phyloP scores from a whole-genome alignment of 2,113 vertebrate species.

The Herpailurus yagouaroundi region DNA sequence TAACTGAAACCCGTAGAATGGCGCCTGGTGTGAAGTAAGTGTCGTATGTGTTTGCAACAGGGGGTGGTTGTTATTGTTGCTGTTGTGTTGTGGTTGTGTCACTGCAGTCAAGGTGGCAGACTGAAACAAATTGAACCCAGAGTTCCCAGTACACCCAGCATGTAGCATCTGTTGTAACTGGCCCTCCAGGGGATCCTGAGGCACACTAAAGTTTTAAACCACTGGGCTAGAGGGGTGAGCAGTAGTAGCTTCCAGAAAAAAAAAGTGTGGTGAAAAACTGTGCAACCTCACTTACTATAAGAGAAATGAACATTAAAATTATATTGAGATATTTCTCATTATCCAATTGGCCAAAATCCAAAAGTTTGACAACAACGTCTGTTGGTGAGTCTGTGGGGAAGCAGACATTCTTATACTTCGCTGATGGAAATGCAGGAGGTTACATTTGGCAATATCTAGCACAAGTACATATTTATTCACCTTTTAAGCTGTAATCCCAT shows the following conservation, averaged over 20 bases:
- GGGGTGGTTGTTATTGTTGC: not conserved
- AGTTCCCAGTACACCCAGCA: not conserved
- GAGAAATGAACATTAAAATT: conserved; percentile 39
- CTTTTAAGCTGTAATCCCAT: not conserved
- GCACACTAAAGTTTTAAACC: not conserved
- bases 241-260: not conserved
- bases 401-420: not conserved
- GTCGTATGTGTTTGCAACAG: not conserved
- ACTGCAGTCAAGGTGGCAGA: not conserved
- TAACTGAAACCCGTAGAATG: not conserved
- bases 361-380: not conserved
- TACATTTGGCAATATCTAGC: not conserved
- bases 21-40: not conserved
- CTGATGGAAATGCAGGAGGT: not conserved
- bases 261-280: not conserved
- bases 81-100: not conserved
- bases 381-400: not conserved
- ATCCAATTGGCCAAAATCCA: conserved; percentile 7
- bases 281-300: not conserved
- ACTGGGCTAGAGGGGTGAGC: not conserved
- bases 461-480: not conserved
- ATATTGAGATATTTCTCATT: not conserved
- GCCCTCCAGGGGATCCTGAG: not conserved
- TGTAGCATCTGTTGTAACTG: not conserved
- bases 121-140: not conserved